Percentiles rank a stretch among this genome's conserved stretches.
These are phyloP conservation scores for Ceriagrion tenellum DNA, from an alignment of 2,888 invertebrate genomes.

Conservation along the genomic window DNA sequence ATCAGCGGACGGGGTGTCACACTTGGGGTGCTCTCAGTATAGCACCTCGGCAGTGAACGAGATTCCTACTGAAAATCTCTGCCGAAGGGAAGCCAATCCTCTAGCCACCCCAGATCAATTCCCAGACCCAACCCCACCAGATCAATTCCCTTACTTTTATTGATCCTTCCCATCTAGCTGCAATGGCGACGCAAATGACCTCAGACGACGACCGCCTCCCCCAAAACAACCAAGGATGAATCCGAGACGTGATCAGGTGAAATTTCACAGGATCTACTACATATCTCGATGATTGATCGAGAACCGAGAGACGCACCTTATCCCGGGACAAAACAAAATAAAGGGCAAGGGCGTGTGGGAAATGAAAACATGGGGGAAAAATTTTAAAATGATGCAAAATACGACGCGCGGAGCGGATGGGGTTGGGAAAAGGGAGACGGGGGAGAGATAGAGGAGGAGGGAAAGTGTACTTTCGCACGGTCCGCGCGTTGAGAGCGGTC, in stretches of 20 bases:
- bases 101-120: no score
- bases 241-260: not conserved
- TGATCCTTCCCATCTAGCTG: no score
- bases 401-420: not conserved
- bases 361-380: not conserved
- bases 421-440: not conserved
- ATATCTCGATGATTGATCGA: not conserved
- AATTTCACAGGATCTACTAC: not conserved
- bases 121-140: no score
- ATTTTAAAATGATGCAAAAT: not conserved
- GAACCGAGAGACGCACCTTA: not conserved
- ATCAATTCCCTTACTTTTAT: no score
- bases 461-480: constrained; percentile 6
- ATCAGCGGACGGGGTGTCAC: no score
- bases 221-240: no score
- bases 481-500: constrained; percentile 45
- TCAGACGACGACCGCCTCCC: no score
- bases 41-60: no score
- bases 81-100: no score
- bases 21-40: no score
- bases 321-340: not conserved
- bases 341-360: not conserved
- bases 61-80: no score
- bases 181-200: no score
- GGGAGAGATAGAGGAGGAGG: not conserved